Conservation (phyloP, 2,797 vertebrate species). For the Leuciscus waleckii region DNA sequence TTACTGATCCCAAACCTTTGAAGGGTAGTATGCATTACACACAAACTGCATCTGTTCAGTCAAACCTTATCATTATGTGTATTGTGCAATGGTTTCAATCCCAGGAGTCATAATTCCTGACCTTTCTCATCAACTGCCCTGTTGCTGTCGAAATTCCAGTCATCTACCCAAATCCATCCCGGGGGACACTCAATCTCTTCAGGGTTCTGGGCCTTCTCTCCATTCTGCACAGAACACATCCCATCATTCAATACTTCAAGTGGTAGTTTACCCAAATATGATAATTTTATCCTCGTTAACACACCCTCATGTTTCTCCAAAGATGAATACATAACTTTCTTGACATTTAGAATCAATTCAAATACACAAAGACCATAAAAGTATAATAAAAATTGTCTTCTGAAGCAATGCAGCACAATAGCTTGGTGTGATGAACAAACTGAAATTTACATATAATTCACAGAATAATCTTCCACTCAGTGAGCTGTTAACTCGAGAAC, state of each 20-base stretch:
- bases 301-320: conserved; percentile 3
- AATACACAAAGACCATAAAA: not conserved
- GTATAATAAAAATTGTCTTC: not conserved
- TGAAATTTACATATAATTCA: not conserved
- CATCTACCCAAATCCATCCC: conserved; percentile 92
- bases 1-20: too few species aligned
- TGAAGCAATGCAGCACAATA: not conserved
- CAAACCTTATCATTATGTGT: not conserved
- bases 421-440: not conserved
- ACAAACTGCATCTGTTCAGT: not conserved
- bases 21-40: not conserved
- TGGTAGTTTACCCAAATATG: not conserved
- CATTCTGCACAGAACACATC: conserved; percentile 82
- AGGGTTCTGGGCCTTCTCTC: conserved; percentile 86
- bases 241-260: not conserved
- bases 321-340: not conserved
- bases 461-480: not conserved
- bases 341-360: not conserved
- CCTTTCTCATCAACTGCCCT: conserved; percentile 95
- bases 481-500: not conserved
- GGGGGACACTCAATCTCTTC: conserved; percentile 85
- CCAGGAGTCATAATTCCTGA: conserved; percentile 58
- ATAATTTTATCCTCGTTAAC: not conserved
- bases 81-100: conserved; percentile 2
- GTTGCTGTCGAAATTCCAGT: conserved; percentile 91